Conservation (phyloP, 2,113 vertebrate species). For the Notarius quadriscutis region DNA sequence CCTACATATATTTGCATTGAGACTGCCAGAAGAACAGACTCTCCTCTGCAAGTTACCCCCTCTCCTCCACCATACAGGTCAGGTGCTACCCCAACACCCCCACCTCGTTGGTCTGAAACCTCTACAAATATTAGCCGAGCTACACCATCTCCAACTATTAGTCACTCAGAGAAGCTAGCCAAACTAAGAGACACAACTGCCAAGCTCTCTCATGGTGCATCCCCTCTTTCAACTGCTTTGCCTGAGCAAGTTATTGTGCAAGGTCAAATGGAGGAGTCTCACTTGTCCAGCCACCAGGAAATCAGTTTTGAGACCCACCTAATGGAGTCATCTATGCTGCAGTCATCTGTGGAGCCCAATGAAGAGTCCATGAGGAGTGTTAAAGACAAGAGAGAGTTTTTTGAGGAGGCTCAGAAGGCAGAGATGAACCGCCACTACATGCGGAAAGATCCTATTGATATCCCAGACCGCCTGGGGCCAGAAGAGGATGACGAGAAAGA, state of each 20-base stretch:
- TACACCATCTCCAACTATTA: constrained; percentile 76
- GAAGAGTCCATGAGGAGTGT: constrained; percentile 74
- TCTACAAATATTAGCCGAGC: constrained; percentile 64
- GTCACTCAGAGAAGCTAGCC: constrained; percentile 80
- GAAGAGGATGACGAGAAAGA: constrained; percentile 69
- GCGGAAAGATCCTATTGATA: constrained; percentile 75
- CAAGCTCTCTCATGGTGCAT: constrained; percentile 71
- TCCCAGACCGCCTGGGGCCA: constrained; percentile 67
- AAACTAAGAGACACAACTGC: constrained; percentile 80
- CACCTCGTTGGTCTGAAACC: constrained; percentile 65
- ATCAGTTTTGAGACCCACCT: constrained; percentile 67
- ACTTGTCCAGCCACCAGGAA: constrained; percentile 71
- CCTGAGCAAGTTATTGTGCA: constrained; percentile 64
- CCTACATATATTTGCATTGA: constrained; percentile 90
- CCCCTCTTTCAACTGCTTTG: constrained; percentile 58
- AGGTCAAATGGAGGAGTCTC: constrained; percentile 71
- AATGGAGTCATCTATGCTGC: constrained; percentile 53
- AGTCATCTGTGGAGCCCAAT: constrained; percentile 60
- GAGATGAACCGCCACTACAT: constrained; percentile 69
- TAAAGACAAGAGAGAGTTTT: constrained; percentile 74
- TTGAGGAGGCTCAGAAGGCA: constrained; percentile 75
- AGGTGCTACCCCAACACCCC: constrained; percentile 67
- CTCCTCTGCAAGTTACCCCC: constrained; percentile 67
- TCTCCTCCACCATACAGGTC: constrained; percentile 73
- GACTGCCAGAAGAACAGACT: constrained; percentile 75